Percentiles rank a stretch among this genome's conserved stretches.
Evolutionary conservation across 2,113 vertebrate species (phyloP).

Genomic region (Ailuropoda melanoleuca): DNA sequence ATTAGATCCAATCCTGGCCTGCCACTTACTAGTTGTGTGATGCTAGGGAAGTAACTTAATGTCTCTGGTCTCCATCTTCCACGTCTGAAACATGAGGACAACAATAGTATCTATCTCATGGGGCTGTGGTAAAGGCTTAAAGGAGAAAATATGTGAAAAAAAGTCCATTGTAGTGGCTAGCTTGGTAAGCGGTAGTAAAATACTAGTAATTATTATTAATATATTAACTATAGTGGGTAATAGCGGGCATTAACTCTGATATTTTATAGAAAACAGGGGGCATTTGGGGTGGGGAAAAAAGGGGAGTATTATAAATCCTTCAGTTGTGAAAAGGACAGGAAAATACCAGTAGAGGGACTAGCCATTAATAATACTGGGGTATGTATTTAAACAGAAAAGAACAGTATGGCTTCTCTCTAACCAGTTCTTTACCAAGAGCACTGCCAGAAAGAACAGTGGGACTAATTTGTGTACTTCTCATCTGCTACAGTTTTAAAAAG

Average conservation of each 20-base stretch:
- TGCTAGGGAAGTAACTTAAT: not conserved
- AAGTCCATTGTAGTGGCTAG: not conserved
- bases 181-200: conserved; percentile 12
- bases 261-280: not conserved
- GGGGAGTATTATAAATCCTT: not conserved
- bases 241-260: not conserved
- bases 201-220: conserved; percentile 44
- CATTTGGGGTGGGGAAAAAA: not conserved
- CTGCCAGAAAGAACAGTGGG: conserved; percentile 3
- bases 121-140: not conserved
- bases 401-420: conserved; percentile 32
- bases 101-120: not conserved
- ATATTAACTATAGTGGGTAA: not conserved
- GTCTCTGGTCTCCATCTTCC: not conserved
- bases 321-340: not conserved
- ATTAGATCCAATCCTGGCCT: conserved; percentile 4
- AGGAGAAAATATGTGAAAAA: conserved; percentile 13
- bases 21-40: conserved; percentile 22
- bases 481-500: conserved; percentile 47
- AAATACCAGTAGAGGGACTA: not conserved
- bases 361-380: not conserved
- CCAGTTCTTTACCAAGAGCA: conserved; percentile 41
- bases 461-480: conserved; percentile 10
- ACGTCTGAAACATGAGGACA: conserved; percentile 15
- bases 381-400: conserved; percentile 33